A percentile compares a stretch with the other conserved stretches of the same genome.
Conservation (phyloP, 2,113 vertebrate species). For the Eurystomus gularis region DNA sequence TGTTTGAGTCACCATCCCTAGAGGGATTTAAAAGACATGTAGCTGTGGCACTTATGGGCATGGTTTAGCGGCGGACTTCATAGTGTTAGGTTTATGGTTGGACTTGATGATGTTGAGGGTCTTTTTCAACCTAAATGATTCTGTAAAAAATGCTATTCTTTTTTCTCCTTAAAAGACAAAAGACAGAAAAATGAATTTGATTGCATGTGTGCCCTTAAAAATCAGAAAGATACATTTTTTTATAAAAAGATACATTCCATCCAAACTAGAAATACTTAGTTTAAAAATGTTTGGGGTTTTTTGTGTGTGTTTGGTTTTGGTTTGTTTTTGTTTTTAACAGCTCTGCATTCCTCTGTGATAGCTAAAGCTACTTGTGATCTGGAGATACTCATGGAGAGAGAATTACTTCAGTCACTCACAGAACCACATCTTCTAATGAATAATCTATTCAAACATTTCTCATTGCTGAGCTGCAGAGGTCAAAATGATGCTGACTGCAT, state of each 20-base stretch:
- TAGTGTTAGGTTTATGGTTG: not conserved
- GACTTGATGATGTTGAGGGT: not conserved
- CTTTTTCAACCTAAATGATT: not conserved
- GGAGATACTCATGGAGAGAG: not conserved
- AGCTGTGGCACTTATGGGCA: not conserved
- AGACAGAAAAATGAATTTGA: not conserved
- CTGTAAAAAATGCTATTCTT: not conserved
- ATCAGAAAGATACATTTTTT: not conserved
- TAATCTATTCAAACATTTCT: not conserved
- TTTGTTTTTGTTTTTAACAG: not conserved
- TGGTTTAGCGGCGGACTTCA: not conserved
- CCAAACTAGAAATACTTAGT: not conserved
- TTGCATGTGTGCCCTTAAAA: not conserved
- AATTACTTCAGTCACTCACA: not conserved
- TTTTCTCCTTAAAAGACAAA: not conserved
- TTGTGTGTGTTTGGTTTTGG: not conserved
- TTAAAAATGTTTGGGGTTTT: not conserved
- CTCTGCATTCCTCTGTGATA: not conserved
- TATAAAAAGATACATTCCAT: rapidly evolving
- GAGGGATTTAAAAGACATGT: not conserved
- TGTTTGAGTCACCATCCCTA: not conserved
- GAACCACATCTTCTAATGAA: not conserved
- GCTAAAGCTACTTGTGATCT: not conserved
- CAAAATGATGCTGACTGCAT: not conserved
- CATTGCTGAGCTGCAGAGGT: not conserved